Percentiles rank a stretch among this genome's conserved stretches.
Evolutionary conservation across 53 echinoderm and acorn worm genomes (phyloP).

Genomic region (Luidia sarsii): DNA sequence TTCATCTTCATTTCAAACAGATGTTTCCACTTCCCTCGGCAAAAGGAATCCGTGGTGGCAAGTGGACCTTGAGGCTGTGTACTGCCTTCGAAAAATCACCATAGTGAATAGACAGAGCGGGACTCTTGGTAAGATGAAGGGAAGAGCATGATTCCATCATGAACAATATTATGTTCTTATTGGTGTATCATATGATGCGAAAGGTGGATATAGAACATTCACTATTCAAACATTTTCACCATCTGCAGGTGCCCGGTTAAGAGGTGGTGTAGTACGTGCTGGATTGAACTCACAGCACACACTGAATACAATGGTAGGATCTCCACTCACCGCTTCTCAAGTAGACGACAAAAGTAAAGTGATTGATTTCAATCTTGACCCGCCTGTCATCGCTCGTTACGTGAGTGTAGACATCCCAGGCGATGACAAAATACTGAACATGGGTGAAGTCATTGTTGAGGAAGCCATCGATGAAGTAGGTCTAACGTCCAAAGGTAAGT

Average conservation of each 20-base stretch:
- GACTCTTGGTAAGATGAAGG: not conserved
- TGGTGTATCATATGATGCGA: not conserved
- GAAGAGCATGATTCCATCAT: not conserved
- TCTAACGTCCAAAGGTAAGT: not conserved
- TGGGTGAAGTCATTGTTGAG: not conserved
- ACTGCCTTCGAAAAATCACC: slow-evolving; percentile 23
- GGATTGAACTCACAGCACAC: not conserved
- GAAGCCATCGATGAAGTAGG: not conserved
- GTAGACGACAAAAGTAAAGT: not conserved
- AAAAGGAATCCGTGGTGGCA: not conserved
- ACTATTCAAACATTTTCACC: too few relatives aligned
- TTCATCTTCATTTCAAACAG: too few relatives aligned
- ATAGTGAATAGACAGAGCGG: not conserved
- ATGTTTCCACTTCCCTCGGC: too few relatives aligned
- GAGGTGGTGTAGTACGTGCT: not conserved
- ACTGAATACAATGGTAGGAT: not conserved
- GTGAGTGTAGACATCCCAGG: not conserved
- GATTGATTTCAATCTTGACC: not conserved
- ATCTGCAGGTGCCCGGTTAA: not conserved
- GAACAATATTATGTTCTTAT: not conserved
- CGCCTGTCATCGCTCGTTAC: not conserved
- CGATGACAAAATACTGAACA: not conserved
- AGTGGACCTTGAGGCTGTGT: slow-evolving; percentile 9
- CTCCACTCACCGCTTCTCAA: not conserved
- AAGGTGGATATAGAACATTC: too few relatives aligned